Conservation (phyloP, 53 echinoderm and acorn worm genomes). For the Antedon mediterranea region DNA sequence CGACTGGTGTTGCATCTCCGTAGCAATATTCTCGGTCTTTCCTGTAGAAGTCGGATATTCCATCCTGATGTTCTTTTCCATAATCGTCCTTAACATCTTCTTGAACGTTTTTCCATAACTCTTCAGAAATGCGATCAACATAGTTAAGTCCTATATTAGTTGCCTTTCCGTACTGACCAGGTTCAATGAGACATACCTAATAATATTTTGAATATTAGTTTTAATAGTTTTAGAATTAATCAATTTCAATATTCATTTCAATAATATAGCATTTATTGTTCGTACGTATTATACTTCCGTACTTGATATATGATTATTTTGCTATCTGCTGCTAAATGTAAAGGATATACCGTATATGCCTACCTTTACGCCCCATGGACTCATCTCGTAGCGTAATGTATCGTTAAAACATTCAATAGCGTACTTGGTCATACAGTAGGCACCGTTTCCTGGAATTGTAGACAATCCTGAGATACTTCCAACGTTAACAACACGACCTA, state of each 20-base stretch:
- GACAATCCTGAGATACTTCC: conserved; percentile 25
- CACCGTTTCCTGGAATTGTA: conserved; percentile 10
- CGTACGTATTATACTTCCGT: no score
- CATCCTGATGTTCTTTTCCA: conserved; percentile 32
- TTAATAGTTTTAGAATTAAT: not conserved
- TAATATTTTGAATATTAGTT: not conserved
- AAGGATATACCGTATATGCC: no score
- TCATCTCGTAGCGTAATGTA: conserved; percentile 30
- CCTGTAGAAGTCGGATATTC: not conserved
- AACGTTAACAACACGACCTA: conserved; percentile 38
- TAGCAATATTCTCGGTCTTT: conserved; percentile 14
- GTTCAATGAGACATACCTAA: conserved; percentile 36
- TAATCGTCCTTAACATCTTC: conserved; percentile 15
- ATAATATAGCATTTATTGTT: no score
- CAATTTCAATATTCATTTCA: no score
- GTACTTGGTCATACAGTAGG: conserved; percentile 37
- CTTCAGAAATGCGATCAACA: not conserved
- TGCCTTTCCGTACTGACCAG: conserved; percentile 27
- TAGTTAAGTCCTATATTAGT: conserved; percentile 22
- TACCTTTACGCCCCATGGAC: conserved; percentile 38
- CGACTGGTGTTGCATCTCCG: conserved; percentile 24
- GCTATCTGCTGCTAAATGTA: no score
- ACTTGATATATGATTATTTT: no score
- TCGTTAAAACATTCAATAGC: conserved; percentile 24
- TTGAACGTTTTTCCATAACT: conserved; percentile 19